Percentiles rank a stretch among this genome's conserved stretches.
These are phyloP conservation scores for Eupithecia exiguata DNA, from an alignment of 2,888 invertebrate species.

Conservation along the genomic window DNA sequence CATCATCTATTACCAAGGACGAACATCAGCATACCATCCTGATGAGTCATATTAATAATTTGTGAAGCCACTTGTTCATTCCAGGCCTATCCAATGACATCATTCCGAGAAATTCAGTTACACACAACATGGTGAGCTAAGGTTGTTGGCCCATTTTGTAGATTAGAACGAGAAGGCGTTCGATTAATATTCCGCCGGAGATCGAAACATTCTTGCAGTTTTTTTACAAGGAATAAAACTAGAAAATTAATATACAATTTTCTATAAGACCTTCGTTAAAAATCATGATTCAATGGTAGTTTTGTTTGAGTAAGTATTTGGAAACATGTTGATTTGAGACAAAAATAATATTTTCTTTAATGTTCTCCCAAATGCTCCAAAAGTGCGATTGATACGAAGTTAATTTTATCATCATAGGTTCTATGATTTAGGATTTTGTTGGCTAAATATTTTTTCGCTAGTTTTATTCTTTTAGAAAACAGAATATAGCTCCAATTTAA, in stretches of 20 bases:
- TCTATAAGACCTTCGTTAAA: not conserved
- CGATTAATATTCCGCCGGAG: not conserved
- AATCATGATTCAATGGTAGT: not conserved
- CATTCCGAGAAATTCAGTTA: constrained; percentile 1
- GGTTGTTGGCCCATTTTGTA: not conserved
- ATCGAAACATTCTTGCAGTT: not conserved
- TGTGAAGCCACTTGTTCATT: constrained; percentile 8
- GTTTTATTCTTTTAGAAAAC: not conserved
- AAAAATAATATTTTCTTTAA: not conserved
- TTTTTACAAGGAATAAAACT: not conserved
- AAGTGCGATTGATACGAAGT: not conserved
- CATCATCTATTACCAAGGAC: not conserved
- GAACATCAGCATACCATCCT: not conserved
- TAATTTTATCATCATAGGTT: not conserved
- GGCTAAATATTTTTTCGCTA: too few species aligned
- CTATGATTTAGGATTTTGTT: too few species aligned
- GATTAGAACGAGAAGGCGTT: not conserved
- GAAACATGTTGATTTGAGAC: not conserved
- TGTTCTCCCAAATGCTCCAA: too few species aligned
- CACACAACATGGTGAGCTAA: not conserved
- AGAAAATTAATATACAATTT: not conserved
- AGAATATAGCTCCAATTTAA: not conserved
- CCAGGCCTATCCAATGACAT: constrained; percentile 13
- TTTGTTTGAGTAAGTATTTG: not conserved
- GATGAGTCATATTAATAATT: constrained; percentile 11